A percentile compares a stretch with the other conserved stretches of the same genome.
Conservation (phyloP, 2,797 vertebrate genomes). For the Muscicapa comitata region DNA sequence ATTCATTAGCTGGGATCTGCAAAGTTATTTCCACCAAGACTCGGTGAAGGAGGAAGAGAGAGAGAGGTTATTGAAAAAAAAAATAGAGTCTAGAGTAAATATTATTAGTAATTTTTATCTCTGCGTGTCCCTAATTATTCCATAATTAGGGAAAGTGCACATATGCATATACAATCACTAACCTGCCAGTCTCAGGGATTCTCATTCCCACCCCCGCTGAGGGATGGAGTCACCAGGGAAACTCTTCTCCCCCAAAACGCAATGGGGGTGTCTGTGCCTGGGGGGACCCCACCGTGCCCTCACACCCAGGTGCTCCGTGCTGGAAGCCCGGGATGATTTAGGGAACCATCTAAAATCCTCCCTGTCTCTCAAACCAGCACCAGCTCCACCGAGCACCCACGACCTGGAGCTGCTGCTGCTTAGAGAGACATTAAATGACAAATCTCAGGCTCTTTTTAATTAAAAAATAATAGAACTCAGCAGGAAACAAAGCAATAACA, state of each 20-base stretch:
- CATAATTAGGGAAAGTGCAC: constrained; percentile 17
- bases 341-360: background rate
- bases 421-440: background rate
- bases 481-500: accelerated
- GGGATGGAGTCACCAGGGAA: background rate
- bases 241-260: accelerated
- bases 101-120: constrained; percentile 56
- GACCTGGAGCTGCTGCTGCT: accelerated
- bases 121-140: constrained; percentile 2
- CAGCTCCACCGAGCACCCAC: background rate
- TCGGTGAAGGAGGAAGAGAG: background rate
- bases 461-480: background rate
- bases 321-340: accelerated
- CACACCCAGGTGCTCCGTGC: accelerated
- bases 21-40: constrained; percentile 17
- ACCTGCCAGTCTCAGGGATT: background rate
- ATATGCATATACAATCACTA: constrained; percentile 14
- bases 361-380: too few relatives aligned
- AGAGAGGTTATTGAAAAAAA: constrained; percentile 20
- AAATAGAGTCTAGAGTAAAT: constrained; percentile 29
- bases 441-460: background rate
- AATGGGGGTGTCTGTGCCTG: accelerated
- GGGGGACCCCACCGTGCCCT: background rate
- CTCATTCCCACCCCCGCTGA: accelerated
- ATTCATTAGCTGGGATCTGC: constrained; percentile 54